These are phyloP conservation scores for Axea sp. DNA, from an alignment of 2,888 invertebrate genomes.

Conservation along the genomic window DNA sequence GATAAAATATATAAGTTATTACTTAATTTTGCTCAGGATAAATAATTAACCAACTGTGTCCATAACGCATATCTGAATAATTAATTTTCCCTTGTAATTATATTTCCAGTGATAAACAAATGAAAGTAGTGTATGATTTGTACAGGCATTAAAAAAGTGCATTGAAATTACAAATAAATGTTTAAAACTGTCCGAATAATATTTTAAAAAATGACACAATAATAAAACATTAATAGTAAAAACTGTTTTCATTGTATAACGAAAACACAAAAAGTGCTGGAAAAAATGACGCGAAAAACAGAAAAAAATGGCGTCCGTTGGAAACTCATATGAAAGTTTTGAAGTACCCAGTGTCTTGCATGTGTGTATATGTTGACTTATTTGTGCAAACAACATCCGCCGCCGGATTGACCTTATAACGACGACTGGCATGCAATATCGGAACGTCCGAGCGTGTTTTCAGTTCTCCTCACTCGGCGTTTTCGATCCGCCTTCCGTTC, in stretches of 20 bases:
- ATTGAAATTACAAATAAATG: too few species aligned
- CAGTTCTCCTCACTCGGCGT: slow-evolving; percentile 23
- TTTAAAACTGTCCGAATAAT: too few species aligned
- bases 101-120: too few species aligned
- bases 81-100: too few species aligned
- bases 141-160: too few species aligned
- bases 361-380: slow-evolving; percentile 57
- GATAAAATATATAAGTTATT: too few species aligned
- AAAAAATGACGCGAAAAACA: slow-evolving; percentile 12
- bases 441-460: slow-evolving; percentile 52
- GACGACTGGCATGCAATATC: slow-evolving; percentile 54
- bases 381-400: slow-evolving; percentile 59
- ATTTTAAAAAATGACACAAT: too few species aligned
- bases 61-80: too few species aligned
- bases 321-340: slow-evolving; percentile 59
- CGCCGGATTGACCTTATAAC: slow-evolving; percentile 57
- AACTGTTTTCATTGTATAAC: slow-evolving; percentile 25
- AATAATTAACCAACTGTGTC: too few species aligned
- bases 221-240: slow-evolving; percentile 23
- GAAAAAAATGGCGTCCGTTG: slow-evolving; percentile 33
- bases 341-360: slow-evolving; percentile 48
- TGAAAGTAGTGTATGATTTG: too few species aligned
- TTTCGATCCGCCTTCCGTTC: slow-evolving; percentile 53
- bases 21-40: too few species aligned
- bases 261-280: slow-evolving; percentile 1